These are phyloP conservation scores for Volucella inflata DNA, from an alignment of 2,888 invertebrate species.

Conservation along the genomic window DNA sequence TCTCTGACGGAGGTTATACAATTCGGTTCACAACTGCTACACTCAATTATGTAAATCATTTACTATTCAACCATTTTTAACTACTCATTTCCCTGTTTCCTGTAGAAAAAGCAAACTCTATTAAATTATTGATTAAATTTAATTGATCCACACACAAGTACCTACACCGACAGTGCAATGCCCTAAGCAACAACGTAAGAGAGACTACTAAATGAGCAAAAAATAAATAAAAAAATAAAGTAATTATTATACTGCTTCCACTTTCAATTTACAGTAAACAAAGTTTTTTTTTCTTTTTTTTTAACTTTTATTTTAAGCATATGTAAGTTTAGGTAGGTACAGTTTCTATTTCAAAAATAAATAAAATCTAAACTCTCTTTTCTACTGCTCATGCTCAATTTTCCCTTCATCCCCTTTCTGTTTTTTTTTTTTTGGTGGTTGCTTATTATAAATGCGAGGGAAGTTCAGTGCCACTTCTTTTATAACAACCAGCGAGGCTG, in stretches of 20 bases:
- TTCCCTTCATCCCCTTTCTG: not conserved
- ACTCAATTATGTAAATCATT: too few species aligned
- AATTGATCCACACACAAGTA: constrained; percentile 49
- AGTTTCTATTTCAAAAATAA: constrained; percentile 47
- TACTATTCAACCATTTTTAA: too few species aligned
- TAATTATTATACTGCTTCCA: constrained; percentile 55
- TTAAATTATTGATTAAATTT: constrained; percentile 60
- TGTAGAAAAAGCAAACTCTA: constrained; percentile 11
- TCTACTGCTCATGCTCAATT: too few species aligned
- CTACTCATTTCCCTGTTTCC: too few species aligned
- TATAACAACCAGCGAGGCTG: too few species aligned
- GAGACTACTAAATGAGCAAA: constrained; percentile 6
- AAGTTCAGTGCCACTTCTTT: constrained; percentile 71
- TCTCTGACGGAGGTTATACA: too few species aligned
- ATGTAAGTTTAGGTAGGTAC: constrained; percentile 44
- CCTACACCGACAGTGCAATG: constrained; percentile 55
- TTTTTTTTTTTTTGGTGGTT: constrained; percentile 15
- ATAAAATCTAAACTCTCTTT: too few species aligned
- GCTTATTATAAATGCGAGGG: constrained; percentile 17
- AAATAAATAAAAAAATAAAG: constrained; percentile 36
- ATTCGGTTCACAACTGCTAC: too few species aligned
- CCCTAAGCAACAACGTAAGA: constrained; percentile 37
- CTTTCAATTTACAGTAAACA: constrained; percentile 68
- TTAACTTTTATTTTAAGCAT: constrained; percentile 1
- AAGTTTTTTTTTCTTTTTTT: constrained; percentile 20